Base-by-base conservation (phyloP, 2,888 invertebrate genomes). In the Eilema depressum region DNA sequence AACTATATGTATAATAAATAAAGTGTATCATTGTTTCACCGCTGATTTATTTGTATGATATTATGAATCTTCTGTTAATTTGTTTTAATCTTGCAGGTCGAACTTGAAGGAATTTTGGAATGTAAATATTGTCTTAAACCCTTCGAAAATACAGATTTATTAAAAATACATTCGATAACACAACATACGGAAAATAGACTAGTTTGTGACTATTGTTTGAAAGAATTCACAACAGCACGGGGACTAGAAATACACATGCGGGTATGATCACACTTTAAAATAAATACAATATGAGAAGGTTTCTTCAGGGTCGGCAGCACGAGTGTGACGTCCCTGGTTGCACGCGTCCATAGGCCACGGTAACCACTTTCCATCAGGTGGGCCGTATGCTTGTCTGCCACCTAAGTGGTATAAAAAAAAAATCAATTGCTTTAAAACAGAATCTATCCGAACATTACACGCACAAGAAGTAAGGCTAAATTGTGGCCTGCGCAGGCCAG, bases 61-160 rank as follows among this genome's bases (percentile, higher is more conserved):
- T n/a, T 47, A 7, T 37, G 11, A 20, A 47, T 20, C 47, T 47
- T 47, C 1, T 20, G 3, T 47, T 20, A 41, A 20, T 47, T 20
- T 41, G 14, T 14, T 20, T 47, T 47, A 47, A 20, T 20, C 11
- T 33, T 37, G 7, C 33, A 63, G 33, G 23, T 37, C 1, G 37
- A 63, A 41, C 12, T 3, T 63, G 20, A 37, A 3, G 23, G 23
- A 30, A 11, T 23, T 20, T 64, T 47, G 1, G 14, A 5, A 23
- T 63, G 63, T 37, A 63, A 63, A 64, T 64, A 64, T 28, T 64
- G 63, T 64, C 63, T 8, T 26, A 20, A 63, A 63, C 37, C 25
- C 30, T 61, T 61, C 28, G 33, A 61, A 33, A 33, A 28, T 30
- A 33, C n/a, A 61, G n/a, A 33, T n/a, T 30, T 30, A 30, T 30